Percentiles rank a stretch among this genome's conserved stretches.
Conservation (phyloP, 2,113 vertebrate species). For the Indri indri region DNA sequence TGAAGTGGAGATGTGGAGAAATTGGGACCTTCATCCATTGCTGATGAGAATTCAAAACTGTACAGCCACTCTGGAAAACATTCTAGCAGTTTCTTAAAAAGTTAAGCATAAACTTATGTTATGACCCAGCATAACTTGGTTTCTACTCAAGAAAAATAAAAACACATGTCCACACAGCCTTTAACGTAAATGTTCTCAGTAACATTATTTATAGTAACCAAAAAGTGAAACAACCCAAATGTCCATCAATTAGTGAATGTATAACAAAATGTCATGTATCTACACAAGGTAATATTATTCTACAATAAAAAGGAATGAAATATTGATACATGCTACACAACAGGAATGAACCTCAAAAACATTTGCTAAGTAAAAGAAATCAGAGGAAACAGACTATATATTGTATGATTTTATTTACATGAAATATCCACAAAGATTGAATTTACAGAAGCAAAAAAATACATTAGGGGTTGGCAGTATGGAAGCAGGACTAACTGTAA, state of each 20-base stretch:
- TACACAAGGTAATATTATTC: not conserved
- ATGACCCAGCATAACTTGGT: not conserved
- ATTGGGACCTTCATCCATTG: not conserved
- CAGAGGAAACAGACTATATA: not conserved
- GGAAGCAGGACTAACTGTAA: not conserved
- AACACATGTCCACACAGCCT: not conserved
- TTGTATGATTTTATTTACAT: not conserved
- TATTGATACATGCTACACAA: not conserved
- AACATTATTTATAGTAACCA: not conserved
- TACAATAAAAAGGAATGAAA: not conserved
- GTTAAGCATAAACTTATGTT: not conserved
- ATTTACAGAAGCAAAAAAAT: not conserved
- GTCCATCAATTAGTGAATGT: not conserved
- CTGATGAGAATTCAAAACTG: not conserved
- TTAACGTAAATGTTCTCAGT: not conserved
- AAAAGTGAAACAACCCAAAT: not conserved
- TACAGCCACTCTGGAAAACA: not conserved
- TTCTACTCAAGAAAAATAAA: not conserved
- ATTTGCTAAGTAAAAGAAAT: not conserved
- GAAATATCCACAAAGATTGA: not conserved
- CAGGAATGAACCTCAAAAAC: not conserved
- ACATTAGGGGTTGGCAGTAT: not conserved
- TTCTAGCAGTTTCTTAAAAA: not conserved
- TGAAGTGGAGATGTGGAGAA: not conserved
- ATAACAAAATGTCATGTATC: not conserved